Base-by-base conservation (phyloP, 2,888 invertebrate genomes). In the Stratiomys singularior region DNA sequence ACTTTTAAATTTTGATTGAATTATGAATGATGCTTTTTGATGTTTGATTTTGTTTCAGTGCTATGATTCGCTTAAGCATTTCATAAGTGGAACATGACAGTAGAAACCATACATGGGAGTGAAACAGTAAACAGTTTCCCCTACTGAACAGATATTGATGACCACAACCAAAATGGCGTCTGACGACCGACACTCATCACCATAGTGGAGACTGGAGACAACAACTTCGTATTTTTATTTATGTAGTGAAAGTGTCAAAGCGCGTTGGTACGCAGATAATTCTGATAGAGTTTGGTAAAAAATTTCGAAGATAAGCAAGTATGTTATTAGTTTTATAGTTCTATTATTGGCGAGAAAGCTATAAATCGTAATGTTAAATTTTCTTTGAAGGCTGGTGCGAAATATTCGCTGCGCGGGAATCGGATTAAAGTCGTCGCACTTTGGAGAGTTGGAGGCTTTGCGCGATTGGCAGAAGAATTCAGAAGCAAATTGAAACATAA, bases 241-340 rank as follows among this genome's bases (percentile, higher is more conserved):
- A 77, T 79, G 76, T 79, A 72, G 79, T 76, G 78, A 79, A 79
- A 78, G 79, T 79, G 78, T 79, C 79, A 79, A 76, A 79, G 60
- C 60, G 79, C 79, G 79, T 79, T 79, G 71, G 79, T 78, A 74
- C 60, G 64, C 76, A 47, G 15, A 28, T 37, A 37, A 37, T 77
- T 69, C 27, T n/a, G 52, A 15, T 2, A 64, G 11, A 76, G 52
- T 47, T 71, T 52, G 15, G 11, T 46, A 25, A 15, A 4, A n/a
- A 52, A 25, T 56, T 27, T 74, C 37, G 18, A 30, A 27, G 25
- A 4, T 60, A 60, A 18, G 4, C 13, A 25, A 9, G 37, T 37
- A 9, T 37, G 37, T 37, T 37, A 5, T 37, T 5, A 5, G 9
- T 37, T 37, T 9, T 37, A 37, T 5, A 5, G 3, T 5, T 37